Evolutionary conservation across 2,888 invertebrate genomes (phyloP).

Genomic region (Dioctria rufipes): DNA sequence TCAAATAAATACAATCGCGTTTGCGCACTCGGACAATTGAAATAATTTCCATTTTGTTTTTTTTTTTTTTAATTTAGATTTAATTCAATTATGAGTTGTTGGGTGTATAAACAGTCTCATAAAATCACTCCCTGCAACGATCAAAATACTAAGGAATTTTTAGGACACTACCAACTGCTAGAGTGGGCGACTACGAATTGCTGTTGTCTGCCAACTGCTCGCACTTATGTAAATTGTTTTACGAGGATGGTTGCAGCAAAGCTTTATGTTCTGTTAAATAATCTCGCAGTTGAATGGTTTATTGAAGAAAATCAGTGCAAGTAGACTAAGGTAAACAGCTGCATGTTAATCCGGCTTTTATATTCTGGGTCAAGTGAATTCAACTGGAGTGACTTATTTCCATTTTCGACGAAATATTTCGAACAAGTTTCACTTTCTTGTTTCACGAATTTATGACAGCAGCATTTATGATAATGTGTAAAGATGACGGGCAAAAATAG

Average conservation of each 20-base stretch:
- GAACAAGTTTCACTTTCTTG: no score
- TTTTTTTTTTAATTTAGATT: not conserved
- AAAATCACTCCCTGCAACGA: slow-evolving; percentile 9
- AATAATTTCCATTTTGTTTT: slow-evolving; percentile 33
- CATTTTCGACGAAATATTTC: no score
- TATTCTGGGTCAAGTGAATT: no score
- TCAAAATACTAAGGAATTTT: not conserved
- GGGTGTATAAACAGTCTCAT: slow-evolving; percentile 15
- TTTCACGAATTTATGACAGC: no score
- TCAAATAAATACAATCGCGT: slow-evolving; percentile 23
- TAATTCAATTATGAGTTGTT: slow-evolving; percentile 49
- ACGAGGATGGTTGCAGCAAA: slow-evolving; percentile 11
- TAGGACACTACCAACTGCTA: slow-evolving; percentile 1
- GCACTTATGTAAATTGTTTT: slow-evolving; percentile 14
- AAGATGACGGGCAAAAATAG: no score
- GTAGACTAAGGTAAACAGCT: no score
- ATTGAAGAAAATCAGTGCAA: no score
- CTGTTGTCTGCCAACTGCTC: not conserved
- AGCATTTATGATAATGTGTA: no score
- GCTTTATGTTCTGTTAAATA: not conserved
- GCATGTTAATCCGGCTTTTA: no score
- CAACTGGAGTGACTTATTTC: no score
- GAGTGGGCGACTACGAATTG: slow-evolving; percentile 31
- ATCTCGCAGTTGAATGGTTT: slow-evolving; percentile 21
- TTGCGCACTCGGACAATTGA: slow-evolving; percentile 45